Conservation (phyloP, 1,140 invertebrate genomes). For the Drosophila melanica region DNA sequence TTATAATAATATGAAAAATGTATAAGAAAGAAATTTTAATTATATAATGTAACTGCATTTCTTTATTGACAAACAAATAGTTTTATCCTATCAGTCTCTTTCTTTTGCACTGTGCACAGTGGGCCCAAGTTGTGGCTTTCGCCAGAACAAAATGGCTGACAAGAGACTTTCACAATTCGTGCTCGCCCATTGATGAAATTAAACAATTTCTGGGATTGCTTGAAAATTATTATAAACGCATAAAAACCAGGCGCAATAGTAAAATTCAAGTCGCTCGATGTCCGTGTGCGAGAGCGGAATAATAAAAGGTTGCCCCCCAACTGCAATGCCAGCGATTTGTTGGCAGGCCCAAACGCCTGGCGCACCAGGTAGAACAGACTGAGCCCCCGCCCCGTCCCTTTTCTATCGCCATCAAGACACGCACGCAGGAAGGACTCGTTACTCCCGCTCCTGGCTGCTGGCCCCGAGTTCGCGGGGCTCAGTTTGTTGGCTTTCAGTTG, state of each 20-base stretch:
- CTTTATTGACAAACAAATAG: no score
- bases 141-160: conserved; percentile 46
- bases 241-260: conserved; percentile 47
- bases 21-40: no score
- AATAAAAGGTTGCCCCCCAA: conserved; percentile 47
- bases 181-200: conserved; percentile 57
- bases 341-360: conserved; percentile 9
- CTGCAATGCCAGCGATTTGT: conserved; percentile 9
- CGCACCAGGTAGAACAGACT: conserved; percentile 8
- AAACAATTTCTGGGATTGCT: conserved; percentile 60
- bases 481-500: conserved; percentile 18
- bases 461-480: conserved; percentile 26
- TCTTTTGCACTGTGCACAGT: conserved; percentile 9
- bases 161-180: conserved; percentile 35
- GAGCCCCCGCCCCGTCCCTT: not conserved
- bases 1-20: no score
- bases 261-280: conserved; percentile 35
- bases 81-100: no score
- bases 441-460: conserved; percentile 15
- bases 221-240: conserved; percentile 63
- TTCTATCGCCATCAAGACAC: no score
- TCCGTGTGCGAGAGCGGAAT: conserved; percentile 64
- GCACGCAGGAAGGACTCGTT: conserved; percentile 23
- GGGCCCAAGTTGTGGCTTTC: not conserved
- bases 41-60: no score